A percentile compares a stretch with the other conserved stretches of the same genome.
Evolutionary conservation across 2,888 invertebrate species (phyloP).

Genomic region (Heteromurus nitidus): DNA sequence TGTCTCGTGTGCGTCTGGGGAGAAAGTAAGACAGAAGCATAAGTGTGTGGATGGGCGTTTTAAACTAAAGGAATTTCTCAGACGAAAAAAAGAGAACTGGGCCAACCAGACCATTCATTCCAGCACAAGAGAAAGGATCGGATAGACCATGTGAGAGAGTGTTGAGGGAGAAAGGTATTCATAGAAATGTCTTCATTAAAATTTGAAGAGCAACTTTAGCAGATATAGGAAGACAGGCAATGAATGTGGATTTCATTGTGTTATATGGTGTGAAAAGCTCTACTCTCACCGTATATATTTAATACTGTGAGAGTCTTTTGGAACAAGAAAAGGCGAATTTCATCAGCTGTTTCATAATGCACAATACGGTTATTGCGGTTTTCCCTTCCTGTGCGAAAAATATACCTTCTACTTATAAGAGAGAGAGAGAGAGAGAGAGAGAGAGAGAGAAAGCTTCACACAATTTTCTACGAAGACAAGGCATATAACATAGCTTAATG

Average conservation of each 20-base stretch:
- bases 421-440: not conserved
- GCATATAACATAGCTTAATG: too few relatives aligned
- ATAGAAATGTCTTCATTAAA: slow-evolving; percentile 61
- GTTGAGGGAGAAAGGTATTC: slow-evolving; percentile 20
- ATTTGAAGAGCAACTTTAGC: slow-evolving; percentile 44
- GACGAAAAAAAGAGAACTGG: slow-evolving; percentile 9
- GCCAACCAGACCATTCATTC: slow-evolving; percentile 8
- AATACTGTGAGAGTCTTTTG: not conserved
- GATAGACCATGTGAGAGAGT: too few relatives aligned
- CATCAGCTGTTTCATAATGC: slow-evolving; percentile 57
- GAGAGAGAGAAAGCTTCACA: not conserved
- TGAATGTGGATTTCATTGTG: slow-evolving; percentile 52
- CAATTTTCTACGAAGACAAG: not conserved
- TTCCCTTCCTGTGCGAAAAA: slow-evolving; percentile 42
- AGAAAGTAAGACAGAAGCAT: too few relatives aligned
- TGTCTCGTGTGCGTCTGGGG: too few relatives aligned
- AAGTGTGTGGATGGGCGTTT: too few relatives aligned
- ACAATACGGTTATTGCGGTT: slow-evolving; percentile 58
- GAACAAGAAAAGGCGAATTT: slow-evolving; percentile 52
- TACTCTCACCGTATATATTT: too few relatives aligned
- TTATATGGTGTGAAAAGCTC: slow-evolving; percentile 3
- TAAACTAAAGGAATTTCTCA: slow-evolving; percentile 7
- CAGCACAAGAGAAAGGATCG: not conserved
- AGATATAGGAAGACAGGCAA: not conserved
- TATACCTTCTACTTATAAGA: too few relatives aligned